Conservation (phyloP, 2,888 invertebrate species). For the Melolontha melolontha region DNA sequence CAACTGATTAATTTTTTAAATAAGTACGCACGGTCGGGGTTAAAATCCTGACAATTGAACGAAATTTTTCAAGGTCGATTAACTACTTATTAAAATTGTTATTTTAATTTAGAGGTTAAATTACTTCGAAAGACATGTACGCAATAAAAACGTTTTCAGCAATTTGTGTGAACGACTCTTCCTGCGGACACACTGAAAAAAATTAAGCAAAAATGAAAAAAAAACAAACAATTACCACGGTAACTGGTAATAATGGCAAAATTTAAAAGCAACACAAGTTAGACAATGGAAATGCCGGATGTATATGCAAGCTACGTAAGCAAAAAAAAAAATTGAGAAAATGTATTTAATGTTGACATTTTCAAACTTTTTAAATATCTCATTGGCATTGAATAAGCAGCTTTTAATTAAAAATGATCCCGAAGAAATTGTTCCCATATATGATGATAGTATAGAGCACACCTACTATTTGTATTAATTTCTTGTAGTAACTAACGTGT, state of each 20-base stretch:
- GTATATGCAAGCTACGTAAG: not conserved
- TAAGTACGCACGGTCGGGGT: conserved; percentile 37
- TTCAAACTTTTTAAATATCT: not conserved
- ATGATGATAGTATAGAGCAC: too few relatives aligned
- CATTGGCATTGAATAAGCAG: too few relatives aligned
- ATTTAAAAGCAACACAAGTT: conserved; percentile 4
- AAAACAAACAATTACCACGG: conserved; percentile 7
- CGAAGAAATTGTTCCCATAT: too few relatives aligned
- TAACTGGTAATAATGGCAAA: conserved; percentile 24
- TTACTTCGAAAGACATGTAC: conserved; percentile 37
- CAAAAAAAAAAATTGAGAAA: conserved; percentile 9
- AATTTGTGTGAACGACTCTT: conserved; percentile 38
- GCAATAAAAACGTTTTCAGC: conserved; percentile 35
- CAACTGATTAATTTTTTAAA: conserved; percentile 36
- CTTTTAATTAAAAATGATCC: too few relatives aligned
- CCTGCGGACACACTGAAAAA: conserved; percentile 11
- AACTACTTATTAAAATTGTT: conserved; percentile 42
- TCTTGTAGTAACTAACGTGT: too few relatives aligned
- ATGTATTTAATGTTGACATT: not conserved
- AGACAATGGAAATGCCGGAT: conserved; percentile 24
- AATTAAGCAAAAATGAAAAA: conserved; percentile 16
- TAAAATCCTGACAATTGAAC: conserved; percentile 43
- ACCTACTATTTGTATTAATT: too few relatives aligned
- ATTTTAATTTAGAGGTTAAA: conserved; percentile 41
- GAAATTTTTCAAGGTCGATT: conserved; percentile 43